A percentile compares a stretch with the other conserved stretches of the same genome.
phyloP scores from a whole-genome alignment of 2,113 vertebrate species.

The Arvicanthis niloticus region DNA sequence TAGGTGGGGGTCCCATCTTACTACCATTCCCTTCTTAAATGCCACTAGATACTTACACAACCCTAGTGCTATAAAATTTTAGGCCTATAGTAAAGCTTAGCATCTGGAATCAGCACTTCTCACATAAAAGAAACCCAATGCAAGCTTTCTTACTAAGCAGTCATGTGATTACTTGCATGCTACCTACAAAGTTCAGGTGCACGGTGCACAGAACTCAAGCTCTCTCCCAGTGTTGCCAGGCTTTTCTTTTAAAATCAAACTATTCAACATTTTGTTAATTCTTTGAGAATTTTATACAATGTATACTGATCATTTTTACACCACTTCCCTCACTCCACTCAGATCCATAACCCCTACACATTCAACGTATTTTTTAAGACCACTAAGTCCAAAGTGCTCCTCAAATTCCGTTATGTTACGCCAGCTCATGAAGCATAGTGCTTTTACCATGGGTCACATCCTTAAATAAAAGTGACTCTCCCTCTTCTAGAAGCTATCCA shows the following conservation, averaged over 20 bases:
- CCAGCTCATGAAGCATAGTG: background rate
- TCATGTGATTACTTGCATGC: background rate
- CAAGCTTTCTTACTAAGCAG: background rate
- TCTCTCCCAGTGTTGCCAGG: background rate
- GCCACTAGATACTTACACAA: conserved; percentile 27
- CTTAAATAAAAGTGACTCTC: background rate
- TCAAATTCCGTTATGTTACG: background rate
- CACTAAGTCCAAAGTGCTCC: background rate
- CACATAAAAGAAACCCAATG: conserved; percentile 1
- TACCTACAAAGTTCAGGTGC: background rate
- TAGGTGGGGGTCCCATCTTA: conserved; percentile 32
- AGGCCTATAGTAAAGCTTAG: background rate
- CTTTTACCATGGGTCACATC: background rate
- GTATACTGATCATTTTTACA: background rate
- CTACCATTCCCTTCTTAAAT: conserved; percentile 37
- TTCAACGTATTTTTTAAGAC: background rate
- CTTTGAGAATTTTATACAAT: background rate
- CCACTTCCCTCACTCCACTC: background rate
- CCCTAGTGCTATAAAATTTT: conserved; percentile 10
- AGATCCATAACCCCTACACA: background rate
- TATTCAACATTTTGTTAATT: background rate
- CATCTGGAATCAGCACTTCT: conserved; percentile 16
- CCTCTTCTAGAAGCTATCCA: background rate
- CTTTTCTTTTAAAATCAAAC: background rate
- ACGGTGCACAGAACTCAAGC: background rate